phyloP scores from a whole-genome alignment of 2,797 vertebrate species.

The Sebastes matsubarae region DNA sequence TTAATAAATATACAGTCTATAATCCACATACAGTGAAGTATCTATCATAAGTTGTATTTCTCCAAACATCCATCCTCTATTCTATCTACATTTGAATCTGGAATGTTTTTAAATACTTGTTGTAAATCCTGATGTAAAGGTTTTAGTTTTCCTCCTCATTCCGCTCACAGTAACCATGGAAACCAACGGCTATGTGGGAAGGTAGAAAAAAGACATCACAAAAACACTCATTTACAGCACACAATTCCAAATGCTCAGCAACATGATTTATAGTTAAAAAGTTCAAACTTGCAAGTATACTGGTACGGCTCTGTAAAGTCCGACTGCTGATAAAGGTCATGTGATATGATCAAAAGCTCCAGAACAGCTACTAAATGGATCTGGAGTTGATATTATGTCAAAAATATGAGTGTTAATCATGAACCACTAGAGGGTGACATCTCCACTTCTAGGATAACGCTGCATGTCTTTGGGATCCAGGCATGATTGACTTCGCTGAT shows the following conservation, averaged over 20 bases:
- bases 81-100: not conserved
- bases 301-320: not conserved
- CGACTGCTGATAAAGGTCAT: not conserved
- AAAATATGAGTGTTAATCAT: not conserved
- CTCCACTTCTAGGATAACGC: no score
- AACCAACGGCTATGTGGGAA: not conserved
- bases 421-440: no score
- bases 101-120: not conserved
- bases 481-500: no score
- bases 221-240: no score
- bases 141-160: not conserved
- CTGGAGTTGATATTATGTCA: not conserved
- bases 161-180: not conserved
- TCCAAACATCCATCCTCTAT: not conserved
- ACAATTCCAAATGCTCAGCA: not conserved
- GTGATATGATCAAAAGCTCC: not conserved
- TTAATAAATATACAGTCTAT: no score
- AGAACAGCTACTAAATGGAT: not conserved
- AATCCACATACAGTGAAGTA: no score
- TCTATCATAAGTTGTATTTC: not conserved
- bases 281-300: not conserved
- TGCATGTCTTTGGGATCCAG: no score
- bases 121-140: not conserved
- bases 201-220: not conserved
- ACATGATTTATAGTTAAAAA: not conserved